These are phyloP conservation scores for Bellardia pandia DNA, from an alignment of 2,888 invertebrate genomes.

Conservation along the genomic window DNA sequence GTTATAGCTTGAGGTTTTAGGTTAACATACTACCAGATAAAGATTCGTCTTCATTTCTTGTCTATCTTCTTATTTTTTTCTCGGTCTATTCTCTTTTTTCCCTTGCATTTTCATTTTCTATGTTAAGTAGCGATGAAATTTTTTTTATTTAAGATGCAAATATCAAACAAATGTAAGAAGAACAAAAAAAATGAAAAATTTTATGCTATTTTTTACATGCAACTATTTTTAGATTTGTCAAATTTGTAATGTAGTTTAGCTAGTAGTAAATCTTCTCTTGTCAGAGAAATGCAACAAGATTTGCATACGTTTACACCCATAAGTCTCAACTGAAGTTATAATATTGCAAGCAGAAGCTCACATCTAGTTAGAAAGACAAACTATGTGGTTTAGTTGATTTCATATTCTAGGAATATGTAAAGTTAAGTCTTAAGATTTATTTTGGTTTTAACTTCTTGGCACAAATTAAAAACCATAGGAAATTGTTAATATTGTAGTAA, in stretches of 20 bases:
- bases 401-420: constrained; percentile 24
- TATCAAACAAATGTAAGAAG: constrained; percentile 16
- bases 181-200: constrained; percentile 20
- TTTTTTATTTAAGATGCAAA: constrained; percentile 60
- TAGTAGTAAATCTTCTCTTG: constrained; percentile 68
- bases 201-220: constrained; percentile 56
- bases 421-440: constrained; percentile 28
- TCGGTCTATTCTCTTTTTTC: neutral
- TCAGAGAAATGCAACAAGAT: constrained; percentile 71
- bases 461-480: constrained; percentile 1
- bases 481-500: neutral
- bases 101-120: constrained; percentile 63
- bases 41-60: constrained; percentile 60
- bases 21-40: constrained; percentile 68
- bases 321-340: constrained; percentile 55
- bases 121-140: constrained; percentile 71
- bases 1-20: constrained; percentile 69
- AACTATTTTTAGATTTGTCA: constrained; percentile 72
- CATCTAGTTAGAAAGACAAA: constrained; percentile 11
- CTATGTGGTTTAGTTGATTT: constrained; percentile 35
- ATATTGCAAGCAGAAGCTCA: constrained; percentile 13
- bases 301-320: constrained; percentile 73
- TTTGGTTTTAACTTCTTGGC: constrained; percentile 30
- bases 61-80: constrained; percentile 36
- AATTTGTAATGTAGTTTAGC: constrained; percentile 71